Base-by-base conservation (phyloP, 2,797 vertebrate species). In the Clamator glandarius region DNA sequence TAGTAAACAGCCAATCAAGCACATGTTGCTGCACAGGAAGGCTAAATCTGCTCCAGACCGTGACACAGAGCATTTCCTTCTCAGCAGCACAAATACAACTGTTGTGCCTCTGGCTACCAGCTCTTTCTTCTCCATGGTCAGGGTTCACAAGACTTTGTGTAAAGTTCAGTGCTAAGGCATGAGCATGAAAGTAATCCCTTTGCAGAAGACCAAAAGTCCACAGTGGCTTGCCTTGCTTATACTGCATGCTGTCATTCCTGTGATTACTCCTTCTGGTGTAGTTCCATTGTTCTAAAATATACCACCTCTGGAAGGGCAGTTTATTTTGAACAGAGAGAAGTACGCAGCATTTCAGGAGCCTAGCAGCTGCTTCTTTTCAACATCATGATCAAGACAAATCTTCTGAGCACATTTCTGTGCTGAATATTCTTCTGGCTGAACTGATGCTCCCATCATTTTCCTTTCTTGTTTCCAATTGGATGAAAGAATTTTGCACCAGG, bases 281-380 rank as follows among this genome's bases (percentile, higher is more conserved):
- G 81, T 58, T 80, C 46, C 66, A 16, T 35, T 79, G 61, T 42
- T 81, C 84, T 76, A 90, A 94, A 95, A 94, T 48, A 96, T 67
- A 57, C 31, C 10, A 12, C 24, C 29, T 85, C 89, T 92, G 93
- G 89, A 90, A 72, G 78, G 39, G 15, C 67, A 90, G 83, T 70
- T 92, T 73, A 77, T 89, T 89, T 57, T 64, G 57, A 92, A 61
- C 4, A 2, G 58, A 59, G 57, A 83, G 54, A 87, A 84, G 70
- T 35, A 48, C 36, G 39, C 64, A 44, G 50, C 36, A 36, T 35
- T 59, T 84, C 72, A 77, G 26, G 50, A 82, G 42, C 26, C 48
- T 0, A 0, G 51, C 26, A 68, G 26, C 39, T 80, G 68, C 69
- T 89, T 87, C 36, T 80, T 91, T 92, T 77, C 68, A 87, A 64